A percentile compares a stretch with the other conserved stretches of the same genome.
phyloP scores from a whole-genome alignment of 1,140 invertebrate species.

The Drosophila repletoides region DNA sequence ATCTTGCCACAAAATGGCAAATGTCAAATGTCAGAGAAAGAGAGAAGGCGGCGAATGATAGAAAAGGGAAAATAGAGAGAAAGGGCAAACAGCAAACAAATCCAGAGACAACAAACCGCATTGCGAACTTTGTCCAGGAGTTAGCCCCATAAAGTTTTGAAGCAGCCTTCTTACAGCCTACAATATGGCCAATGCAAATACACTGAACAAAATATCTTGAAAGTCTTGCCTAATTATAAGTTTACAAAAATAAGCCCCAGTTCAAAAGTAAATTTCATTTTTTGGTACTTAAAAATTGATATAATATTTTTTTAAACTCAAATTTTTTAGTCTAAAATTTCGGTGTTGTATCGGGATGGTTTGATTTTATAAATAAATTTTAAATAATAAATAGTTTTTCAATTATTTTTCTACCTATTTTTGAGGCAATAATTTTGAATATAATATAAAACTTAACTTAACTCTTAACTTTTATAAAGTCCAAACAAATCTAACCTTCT shows the following conservation, averaged over 20 bases:
- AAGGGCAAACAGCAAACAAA: slow-evolving; percentile 29
- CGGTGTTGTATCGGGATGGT: no score
- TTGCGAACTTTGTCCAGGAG: slow-evolving; percentile 34
- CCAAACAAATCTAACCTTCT: not conserved
- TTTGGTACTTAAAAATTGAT: no score
- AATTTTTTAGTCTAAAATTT: not conserved
- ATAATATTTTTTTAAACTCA: no score
- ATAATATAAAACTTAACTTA: no score
- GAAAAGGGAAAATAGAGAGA: not conserved
- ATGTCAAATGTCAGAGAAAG: slow-evolving; percentile 20
- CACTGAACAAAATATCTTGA: slow-evolving; percentile 6
- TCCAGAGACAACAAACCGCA: slow-evolving; percentile 35
- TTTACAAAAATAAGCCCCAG: not conserved
- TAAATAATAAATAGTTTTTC: no score
- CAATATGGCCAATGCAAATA: not conserved
- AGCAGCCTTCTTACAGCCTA: slow-evolving; percentile 20
- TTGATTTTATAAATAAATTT: no score
- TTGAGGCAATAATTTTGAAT: no score
- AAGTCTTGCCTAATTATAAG: not conserved
- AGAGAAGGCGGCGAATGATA: not conserved
- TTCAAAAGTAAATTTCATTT: no score
- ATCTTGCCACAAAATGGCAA: slow-evolving; percentile 46
- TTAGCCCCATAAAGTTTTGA: slow-evolving; percentile 20
- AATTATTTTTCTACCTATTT: no score
- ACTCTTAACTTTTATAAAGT: not conserved